These are phyloP conservation scores for Astur gentilis DNA, from an alignment of 2,113 vertebrate genomes.

Conservation along the genomic window DNA sequence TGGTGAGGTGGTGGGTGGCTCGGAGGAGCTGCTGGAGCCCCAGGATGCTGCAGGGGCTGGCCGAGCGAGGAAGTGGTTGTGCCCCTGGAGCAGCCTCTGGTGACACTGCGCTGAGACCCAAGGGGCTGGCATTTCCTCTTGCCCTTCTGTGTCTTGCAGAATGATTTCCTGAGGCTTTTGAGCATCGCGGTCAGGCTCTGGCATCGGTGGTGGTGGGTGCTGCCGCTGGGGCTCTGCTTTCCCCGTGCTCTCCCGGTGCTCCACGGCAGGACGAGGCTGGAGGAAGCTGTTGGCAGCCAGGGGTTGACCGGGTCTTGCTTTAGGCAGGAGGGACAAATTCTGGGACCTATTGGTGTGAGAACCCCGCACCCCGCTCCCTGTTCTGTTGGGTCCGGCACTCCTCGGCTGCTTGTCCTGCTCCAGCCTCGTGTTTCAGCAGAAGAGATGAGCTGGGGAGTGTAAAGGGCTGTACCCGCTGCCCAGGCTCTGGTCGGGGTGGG, in stretches of 20 bases:
- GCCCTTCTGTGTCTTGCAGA: accelerated
- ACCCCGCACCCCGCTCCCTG: accelerated
- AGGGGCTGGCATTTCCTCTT: background rate
- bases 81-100: accelerated
- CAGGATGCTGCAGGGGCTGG: accelerated
- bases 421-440: background rate
- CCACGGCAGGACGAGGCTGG: accelerated
- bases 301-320: background rate
- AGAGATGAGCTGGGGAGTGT: background rate
- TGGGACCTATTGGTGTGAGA: background rate
- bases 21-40: background rate
- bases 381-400: accelerated
- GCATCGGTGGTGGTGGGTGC: background rate
- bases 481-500: accelerated
- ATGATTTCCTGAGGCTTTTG: accelerated
- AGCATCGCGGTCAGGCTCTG: accelerated
- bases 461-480: background rate
- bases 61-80: accelerated
- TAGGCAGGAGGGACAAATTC: background rate
- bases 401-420: background rate
- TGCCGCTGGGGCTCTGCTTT: accelerated
- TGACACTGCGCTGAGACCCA: accelerated
- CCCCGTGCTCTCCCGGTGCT: accelerated
- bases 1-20: background rate
- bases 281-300: accelerated